These are phyloP conservation scores for Drosophila dives DNA, from an alignment of 2,888 invertebrate genomes.

Conservation along the genomic window DNA sequence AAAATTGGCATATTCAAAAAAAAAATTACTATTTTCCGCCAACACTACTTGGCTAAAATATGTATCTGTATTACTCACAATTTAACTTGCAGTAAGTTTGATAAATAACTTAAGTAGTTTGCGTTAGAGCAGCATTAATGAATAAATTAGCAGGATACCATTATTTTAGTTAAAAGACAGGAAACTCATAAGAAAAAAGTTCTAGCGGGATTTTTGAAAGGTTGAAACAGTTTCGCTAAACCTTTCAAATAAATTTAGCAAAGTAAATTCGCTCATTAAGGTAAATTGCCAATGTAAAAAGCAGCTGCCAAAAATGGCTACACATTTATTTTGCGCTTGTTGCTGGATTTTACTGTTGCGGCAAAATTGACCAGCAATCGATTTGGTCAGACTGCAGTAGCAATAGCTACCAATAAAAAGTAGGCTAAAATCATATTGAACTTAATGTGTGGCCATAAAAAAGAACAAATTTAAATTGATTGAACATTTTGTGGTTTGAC, in stretches of 20 bases:
- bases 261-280: conserved; percentile 12
- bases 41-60: neutral
- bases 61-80: neutral
- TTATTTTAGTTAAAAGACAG: neutral
- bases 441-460: conserved; percentile 17
- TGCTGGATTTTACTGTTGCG: conserved; percentile 13
- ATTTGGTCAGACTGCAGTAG: conserved; percentile 5
- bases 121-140: neutral
- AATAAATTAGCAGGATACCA: neutral
- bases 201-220: neutral
- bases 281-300: conserved; percentile 16
- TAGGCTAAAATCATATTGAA: conserved; percentile 33
- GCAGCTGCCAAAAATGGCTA: conserved; percentile 43
- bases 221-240: neutral
- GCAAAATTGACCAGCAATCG: conserved; percentile 39
- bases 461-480: conserved; percentile 26
- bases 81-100: neutral
- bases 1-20: too few relatives aligned
- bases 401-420: conserved; percentile 30
- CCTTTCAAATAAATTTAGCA: neutral
- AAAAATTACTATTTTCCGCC: neutral
- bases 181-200: neutral
- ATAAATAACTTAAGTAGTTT: neutral
- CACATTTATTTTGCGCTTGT: neutral
- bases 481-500: conserved; percentile 6